Conservation (phyloP, 2,113 vertebrate genomes). For the Anguilla rostrata region DNA sequence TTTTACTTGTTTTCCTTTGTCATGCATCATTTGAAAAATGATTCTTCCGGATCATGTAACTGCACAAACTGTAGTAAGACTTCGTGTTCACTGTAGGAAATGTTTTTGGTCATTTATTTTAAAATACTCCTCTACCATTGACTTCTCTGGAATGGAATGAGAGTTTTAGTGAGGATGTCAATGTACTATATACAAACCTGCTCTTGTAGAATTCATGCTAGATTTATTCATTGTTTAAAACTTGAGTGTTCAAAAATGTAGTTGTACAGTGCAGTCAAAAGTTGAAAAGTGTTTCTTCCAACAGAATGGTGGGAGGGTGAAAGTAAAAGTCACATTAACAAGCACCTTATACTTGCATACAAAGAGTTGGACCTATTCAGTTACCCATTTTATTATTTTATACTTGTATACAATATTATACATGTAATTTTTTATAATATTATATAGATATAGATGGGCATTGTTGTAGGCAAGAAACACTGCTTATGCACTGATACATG, state of each 20-base stretch:
- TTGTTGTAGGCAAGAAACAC: neutral
- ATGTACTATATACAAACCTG: constrained; percentile 7
- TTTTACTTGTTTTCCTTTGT: too few species aligned
- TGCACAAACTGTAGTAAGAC: too few species aligned
- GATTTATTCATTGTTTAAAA: constrained; percentile 11
- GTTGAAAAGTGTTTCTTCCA: constrained; percentile 1
- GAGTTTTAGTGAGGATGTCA: neutral
- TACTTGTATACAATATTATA: too few species aligned
- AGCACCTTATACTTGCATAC: neutral
- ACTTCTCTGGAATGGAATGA: neutral
- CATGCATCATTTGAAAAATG: too few species aligned
- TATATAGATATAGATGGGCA: neutral
- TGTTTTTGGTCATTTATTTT: constrained; percentile 2
- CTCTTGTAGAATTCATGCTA: neutral
- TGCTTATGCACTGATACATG: too few species aligned
- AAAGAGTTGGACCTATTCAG: neutral
- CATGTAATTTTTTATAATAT: too few species aligned
- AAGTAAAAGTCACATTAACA: too few species aligned
- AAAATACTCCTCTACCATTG: neutral
- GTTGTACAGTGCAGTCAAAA: constrained; percentile 8
- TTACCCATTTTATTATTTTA: neutral
- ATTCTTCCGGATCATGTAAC: too few species aligned
- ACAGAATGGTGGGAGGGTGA: neutral
- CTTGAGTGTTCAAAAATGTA: neutral
- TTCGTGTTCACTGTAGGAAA: neutral